Base-by-base conservation (phyloP, 2,113 vertebrate genomes). In the Phoxinus phoxinus region DNA sequence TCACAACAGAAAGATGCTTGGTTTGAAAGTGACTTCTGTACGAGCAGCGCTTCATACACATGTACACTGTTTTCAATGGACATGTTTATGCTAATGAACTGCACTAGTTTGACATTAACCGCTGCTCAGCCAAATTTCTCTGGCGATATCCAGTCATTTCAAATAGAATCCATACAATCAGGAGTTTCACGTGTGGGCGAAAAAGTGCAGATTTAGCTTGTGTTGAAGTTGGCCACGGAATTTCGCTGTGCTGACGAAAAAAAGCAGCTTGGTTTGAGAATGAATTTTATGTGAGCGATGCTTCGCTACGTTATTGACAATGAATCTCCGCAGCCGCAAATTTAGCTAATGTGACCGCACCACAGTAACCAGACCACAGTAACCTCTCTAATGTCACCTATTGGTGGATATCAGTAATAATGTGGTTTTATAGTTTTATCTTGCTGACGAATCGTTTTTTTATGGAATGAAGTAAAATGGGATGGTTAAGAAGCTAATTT, bases 401-500 rank as follows among this genome's bases (percentile, higher is more conserved):
- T 17, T 46, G 71, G 37, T 80, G 21, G 41, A 56, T 71, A 48
- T 82, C 9, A 27, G 21, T 61, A 82, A 81, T 72, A 37, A 32
- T 83, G 1, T 76, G 6, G 65, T 48, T 76, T 35, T 30, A 76
- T 46, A 12, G 30, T 51, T 76, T 46, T 63, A 27, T 65, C 15
- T 44, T 12, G 6, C 1, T 46, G 8, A 63, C 0, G 0, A 73
- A 48, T 17, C 19, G 17, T 27, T n/a, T 51, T 61, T 63, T 79
- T 85, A 46, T 37, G 7, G 19, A 87, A 81, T 27, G 13, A 59
- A 27, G 84, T 58, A 44, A 44, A 65, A 73, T 75, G 72, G 48
- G 53, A 32, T 27, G 79, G 23, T 87, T 84, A 56, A 65, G 76
- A 85, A 83, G 86, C 87, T 89, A 71, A 85, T 86, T n/a, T 87